Evolutionary conservation across 1,140 invertebrate genomes (phyloP).

Genomic region (Leucophenga varia): DNA sequence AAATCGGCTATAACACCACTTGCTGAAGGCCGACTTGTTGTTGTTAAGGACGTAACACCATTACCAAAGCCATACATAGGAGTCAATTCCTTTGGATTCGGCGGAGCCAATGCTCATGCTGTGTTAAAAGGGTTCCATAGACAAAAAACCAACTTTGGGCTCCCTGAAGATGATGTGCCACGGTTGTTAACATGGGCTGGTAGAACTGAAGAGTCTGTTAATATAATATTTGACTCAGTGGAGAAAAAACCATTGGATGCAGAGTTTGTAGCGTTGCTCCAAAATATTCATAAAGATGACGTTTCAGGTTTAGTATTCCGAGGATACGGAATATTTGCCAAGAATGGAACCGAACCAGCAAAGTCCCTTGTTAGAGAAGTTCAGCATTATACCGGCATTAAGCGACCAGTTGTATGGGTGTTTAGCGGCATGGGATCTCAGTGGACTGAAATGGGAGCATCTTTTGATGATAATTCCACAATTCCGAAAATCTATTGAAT

Average conservation of each 20-base stretch:
- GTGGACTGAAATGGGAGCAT: conserved; percentile 80
- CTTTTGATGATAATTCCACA: conserved; percentile 66
- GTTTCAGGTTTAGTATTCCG: conserved; percentile 62
- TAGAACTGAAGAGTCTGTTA: conserved; percentile 66
- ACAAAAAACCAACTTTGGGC: conserved; percentile 59
- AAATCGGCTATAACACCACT: conserved; percentile 75
- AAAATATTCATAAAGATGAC: conserved; percentile 61
- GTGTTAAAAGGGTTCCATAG: conserved; percentile 65
- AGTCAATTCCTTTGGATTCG: conserved; percentile 88
- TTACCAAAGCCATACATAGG: conserved; percentile 65
- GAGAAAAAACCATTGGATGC: conserved; percentile 61
- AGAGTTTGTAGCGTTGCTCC: conserved; percentile 62
- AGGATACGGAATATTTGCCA: conserved; percentile 60
- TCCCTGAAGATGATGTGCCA: conserved; percentile 59
- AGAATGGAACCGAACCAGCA: conserved; percentile 57
- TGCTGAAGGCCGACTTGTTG: conserved; percentile 68
- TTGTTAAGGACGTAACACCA: conserved; percentile 67
- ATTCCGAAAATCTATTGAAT: conserved; percentile 73
- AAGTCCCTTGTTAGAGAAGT: conserved; percentile 57
- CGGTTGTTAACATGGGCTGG: conserved; percentile 62
- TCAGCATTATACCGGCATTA: conserved; percentile 63
- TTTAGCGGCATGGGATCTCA: conserved; percentile 92
- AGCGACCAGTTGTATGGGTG: conserved; percentile 78
- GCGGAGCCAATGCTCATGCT: conserved; percentile 75
- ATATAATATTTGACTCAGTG: conserved; percentile 67